Base-by-base conservation (phyloP, 2,888 invertebrate genomes). In the Tholera decimalis region DNA sequence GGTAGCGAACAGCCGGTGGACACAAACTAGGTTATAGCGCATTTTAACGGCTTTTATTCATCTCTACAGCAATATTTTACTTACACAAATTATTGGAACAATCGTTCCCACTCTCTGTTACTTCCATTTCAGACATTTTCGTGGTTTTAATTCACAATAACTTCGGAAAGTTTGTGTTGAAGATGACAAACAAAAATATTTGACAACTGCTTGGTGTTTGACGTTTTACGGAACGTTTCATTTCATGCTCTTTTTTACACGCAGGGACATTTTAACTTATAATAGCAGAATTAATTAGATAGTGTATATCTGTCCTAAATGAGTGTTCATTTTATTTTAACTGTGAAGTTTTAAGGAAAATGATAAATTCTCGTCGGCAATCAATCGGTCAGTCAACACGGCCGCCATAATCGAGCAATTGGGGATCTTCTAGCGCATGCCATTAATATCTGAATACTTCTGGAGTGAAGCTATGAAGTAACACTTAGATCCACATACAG, bases 51-150 rank as follows among this genome's bases (percentile, higher is more conserved):
- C 53, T 49, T 37, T 30, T n/a, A 1, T 8, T 22, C 18, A 18
- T 35, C 26, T 11, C 15, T 24, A 37, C 9, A n/a, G 20, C 26
- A 18, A 7, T 46, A 44, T 28, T 7, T 5, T 61, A 89, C 94
- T 93, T 82, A 95, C 95, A 79, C 72, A 95, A 88, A 89, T 95
- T 92, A 82, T 95, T 94, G 58, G 93, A 92, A 81, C 91, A 89
- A 84, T 94, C 93, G 77, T 86, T 92, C 49, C 85, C 89, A 76
- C 87, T 87, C 72, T 92, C 95, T 18, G 88, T 86, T 55, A 94
- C 92, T 68, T 95, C 95, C 94, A 95, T 95, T 90, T 93, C 92
- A 86, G 95, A 93, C 94, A 95, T 94, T 82, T 79, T 91, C 66
- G 39, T 54, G 56, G 41, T 72, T 83, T 73, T 77, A 77, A 77